Percentiles rank a stretch among this genome's conserved stretches.
Conservation (phyloP, 1,140 invertebrate genomes). For the Ladona fulva region DNA sequence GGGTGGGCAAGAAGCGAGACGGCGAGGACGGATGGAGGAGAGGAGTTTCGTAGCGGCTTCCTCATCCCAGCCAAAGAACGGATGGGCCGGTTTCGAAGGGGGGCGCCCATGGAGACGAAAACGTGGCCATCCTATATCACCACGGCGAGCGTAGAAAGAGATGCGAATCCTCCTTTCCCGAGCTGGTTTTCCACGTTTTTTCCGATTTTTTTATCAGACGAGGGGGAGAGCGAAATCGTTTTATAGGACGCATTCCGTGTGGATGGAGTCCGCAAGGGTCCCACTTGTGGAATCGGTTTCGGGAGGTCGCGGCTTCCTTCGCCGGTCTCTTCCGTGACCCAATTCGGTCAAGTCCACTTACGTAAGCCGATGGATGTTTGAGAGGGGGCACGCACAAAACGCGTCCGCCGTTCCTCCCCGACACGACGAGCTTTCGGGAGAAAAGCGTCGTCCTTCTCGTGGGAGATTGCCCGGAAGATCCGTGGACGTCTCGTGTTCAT, state of each 20-base stretch:
- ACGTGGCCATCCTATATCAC: too few species aligned
- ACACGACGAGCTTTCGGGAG: too few species aligned
- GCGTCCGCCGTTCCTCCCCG: too few species aligned
- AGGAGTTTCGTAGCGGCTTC: neutral
- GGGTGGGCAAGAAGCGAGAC: neutral
- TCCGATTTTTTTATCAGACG: neutral
- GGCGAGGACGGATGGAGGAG: neutral
- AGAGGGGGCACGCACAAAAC: too few species aligned
- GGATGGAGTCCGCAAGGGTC: too few species aligned
- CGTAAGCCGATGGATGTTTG: too few species aligned
- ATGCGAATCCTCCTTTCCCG: neutral
- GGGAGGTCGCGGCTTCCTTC: neutral
- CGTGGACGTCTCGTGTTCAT: too few species aligned
- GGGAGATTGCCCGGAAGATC: too few species aligned
- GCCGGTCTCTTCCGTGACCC: neutral
- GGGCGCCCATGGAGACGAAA: neutral
- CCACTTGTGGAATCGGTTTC: neutral
- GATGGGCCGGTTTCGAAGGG: neutral
- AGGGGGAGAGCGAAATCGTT: neutral
- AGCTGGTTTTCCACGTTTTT: too few species aligned
- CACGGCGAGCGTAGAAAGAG: neutral
- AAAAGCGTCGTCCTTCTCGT: too few species aligned
- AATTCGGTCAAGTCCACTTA: neutral
- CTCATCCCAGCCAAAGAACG: too few species aligned
- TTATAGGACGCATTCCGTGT: neutral